These are phyloP conservation scores for Lasius platythorax DNA, from an alignment of 2,888 invertebrate genomes.

Conservation along the genomic window DNA sequence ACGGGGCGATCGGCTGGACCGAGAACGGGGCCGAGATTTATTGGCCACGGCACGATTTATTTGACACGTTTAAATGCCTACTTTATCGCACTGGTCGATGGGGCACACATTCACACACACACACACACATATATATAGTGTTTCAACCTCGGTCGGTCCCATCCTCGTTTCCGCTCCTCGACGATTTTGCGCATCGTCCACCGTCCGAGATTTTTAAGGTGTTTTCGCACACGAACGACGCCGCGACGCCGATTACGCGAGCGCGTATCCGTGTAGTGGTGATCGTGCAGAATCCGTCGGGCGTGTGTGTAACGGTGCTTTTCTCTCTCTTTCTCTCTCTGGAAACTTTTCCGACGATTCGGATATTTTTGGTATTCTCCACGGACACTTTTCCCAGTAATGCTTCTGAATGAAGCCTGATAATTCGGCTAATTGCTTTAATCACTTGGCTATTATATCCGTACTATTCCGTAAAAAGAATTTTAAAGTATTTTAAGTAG, in stretches of 20 bases:
- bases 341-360: slow-evolving; percentile 19
- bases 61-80: slow-evolving; percentile 81
- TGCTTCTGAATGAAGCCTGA: not conserved
- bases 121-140: not conserved
- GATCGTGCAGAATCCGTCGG: slow-evolving; percentile 7
- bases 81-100: slow-evolving; percentile 75
- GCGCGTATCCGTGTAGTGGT: not conserved
- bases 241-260: slow-evolving; percentile 13
- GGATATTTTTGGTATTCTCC: slow-evolving; percentile 11
- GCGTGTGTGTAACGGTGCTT: not conserved
- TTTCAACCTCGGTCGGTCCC: slow-evolving; percentile 53
- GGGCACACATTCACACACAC: not conserved
- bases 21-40: slow-evolving; percentile 76
- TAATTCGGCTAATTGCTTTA: slow-evolving; percentile 29
- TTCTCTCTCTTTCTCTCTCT: not conserved
- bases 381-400: not conserved
- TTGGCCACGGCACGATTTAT: slow-evolving; percentile 78
- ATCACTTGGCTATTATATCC: slow-evolving; percentile 9
- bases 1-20: slow-evolving; percentile 70
- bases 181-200: slow-evolving; percentile 21
- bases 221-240: slow-evolving; percentile 40
- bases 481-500: not conserved
- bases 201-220: slow-evolving; percentile 47
- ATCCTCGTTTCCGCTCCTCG: slow-evolving; percentile 26
- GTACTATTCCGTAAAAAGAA: not conserved